Percentiles rank a stretch among this genome's conserved stretches.
Conservation (phyloP, 23 tunicate species). For the Ciona savignyi region DNA sequence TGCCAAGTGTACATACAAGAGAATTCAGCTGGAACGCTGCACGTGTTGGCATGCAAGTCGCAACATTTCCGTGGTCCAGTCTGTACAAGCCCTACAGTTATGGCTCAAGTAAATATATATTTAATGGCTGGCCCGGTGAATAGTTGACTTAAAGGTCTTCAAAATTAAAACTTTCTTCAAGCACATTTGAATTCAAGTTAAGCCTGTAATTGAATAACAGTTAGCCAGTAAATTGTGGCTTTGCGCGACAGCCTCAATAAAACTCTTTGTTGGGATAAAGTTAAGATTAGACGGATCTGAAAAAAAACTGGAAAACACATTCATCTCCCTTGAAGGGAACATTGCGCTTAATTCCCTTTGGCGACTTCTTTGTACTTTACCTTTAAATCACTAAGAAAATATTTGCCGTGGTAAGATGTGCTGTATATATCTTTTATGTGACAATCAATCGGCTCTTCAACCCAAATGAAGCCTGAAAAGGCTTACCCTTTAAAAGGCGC, state of each 20-base stretch:
- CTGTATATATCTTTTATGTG: too few relatives aligned
- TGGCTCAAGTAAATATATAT: too few relatives aligned
- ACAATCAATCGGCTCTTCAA: too few relatives aligned
- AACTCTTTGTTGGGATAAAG: not conserved
- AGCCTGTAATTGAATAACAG: not conserved
- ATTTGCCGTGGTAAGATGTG: too few relatives aligned
- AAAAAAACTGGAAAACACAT: not conserved
- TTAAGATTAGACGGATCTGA: not conserved
- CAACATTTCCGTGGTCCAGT: too few relatives aligned
- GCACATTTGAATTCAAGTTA: not conserved
- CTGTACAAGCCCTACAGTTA: too few relatives aligned
- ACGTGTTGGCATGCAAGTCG: not conserved
- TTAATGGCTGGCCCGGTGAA: slow-evolving; percentile 58
- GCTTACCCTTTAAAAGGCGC: too few relatives aligned
- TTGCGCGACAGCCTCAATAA: not conserved
- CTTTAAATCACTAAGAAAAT: too few relatives aligned
- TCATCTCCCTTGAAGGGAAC: not conserved
- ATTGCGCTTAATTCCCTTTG: not conserved
- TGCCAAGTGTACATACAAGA: too few relatives aligned
- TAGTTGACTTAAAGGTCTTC: too few relatives aligned
- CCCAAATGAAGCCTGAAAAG: too few relatives aligned
- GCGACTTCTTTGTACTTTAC: too few relatives aligned
- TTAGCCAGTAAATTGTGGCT: not conserved
- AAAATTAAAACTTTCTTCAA: not conserved
- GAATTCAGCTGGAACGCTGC: not conserved